phyloP scores from a whole-genome alignment of 2,888 invertebrate genomes.

The Acanthosepion pharaonis region DNA sequence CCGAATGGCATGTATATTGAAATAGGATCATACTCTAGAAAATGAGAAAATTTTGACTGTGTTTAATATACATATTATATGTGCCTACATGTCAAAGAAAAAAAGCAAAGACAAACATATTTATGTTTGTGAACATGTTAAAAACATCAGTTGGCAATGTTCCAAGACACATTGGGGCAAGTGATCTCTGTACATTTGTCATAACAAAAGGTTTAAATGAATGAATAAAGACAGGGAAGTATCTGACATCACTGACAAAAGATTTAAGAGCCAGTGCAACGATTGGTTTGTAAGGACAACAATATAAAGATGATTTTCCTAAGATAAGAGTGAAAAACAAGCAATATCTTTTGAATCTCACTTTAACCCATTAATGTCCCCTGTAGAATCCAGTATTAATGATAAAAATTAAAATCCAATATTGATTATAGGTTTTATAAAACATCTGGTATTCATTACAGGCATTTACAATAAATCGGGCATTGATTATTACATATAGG shows the following conservation, averaged over 20 bases:
- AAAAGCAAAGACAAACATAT: not conserved
- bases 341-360: too few relatives aligned
- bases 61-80: not conserved
- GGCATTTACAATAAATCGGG: too few relatives aligned
- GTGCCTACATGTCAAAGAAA: not conserved
- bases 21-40: not conserved
- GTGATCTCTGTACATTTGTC: not conserved
- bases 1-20: not conserved
- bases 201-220: not conserved
- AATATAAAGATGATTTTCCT: too few relatives aligned
- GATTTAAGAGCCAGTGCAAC: not conserved
- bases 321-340: too few relatives aligned
- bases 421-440: too few relatives aligned
- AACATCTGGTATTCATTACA: too few relatives aligned
- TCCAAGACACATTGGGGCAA: not conserved
- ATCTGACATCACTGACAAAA: not conserved
- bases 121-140: not conserved
- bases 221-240: not conserved
- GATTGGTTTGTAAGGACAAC: too few relatives aligned
- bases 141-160: not conserved
- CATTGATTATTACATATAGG: too few relatives aligned
- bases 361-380: too few relatives aligned
- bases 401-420: too few relatives aligned
- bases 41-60: not conserved
- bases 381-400: too few relatives aligned